Base-by-base conservation (phyloP, 2,113 vertebrate genomes). In the Porphyrio hochstetteri region DNA sequence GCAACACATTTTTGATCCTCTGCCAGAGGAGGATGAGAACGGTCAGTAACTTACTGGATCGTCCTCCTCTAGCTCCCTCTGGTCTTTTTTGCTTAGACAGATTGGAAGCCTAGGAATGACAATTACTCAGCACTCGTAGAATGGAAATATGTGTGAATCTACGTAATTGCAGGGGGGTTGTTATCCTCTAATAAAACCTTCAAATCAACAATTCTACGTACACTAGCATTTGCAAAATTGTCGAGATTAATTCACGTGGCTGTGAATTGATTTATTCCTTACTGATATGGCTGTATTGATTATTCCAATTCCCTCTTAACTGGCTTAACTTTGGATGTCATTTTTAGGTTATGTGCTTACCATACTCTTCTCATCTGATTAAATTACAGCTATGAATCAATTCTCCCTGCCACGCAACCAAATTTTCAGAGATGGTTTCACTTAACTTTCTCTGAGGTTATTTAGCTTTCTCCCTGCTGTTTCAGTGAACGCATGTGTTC, bases 291-390 rank as follows among this genome's bases (percentile, higher is more conserved):
- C 38, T 87, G 42, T 61, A 92, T 95, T 82, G 94, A 95, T 95
- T 95, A 95, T 86, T 92, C 71, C 55, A 60, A 86, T 83, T 82
- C 69, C 55, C 83, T 88, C 75, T 76, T 92, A 94, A 96, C 85
- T 92, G 78, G 71, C 59, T 96, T 91, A 86, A 95, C 84, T 94
- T 81, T 68, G 50, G 77, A 60, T 81, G 81, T 75, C 67, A 96
- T 88, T 96, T 95, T 93, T 84, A 94, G 77, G 82, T 83, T 91
- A 92, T 91, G 42, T 79, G 81, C 75, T 90, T 86, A 91, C 84
- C 63, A 53, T 55, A 70, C 55, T 81, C 48, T 65, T 85, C 84
- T 82, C 91, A 61, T 94, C 72, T 90, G 70, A 93, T 70, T 83
- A 84, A 93, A 92, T 74, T 92, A 86, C 53, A 76, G 64, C 80